A percentile compares a stretch with the other conserved stretches of the same genome.
Evolutionary conservation across 2,888 invertebrate genomes (phyloP).

Genomic region (Nymphalis urticae): DNA sequence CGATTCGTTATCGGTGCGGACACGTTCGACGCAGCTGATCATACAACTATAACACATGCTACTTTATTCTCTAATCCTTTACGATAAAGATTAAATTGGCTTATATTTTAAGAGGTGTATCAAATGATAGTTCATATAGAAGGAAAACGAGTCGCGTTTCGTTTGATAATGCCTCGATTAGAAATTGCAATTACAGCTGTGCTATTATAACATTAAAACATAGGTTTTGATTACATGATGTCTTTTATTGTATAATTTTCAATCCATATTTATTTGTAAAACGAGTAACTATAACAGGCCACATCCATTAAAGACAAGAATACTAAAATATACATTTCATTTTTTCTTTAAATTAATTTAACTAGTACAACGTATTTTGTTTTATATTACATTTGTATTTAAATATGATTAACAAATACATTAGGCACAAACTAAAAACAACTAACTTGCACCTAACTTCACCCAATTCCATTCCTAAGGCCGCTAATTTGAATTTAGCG

Average conservation of each 20-base stretch:
- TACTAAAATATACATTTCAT: no score
- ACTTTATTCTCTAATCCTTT: slow-evolving; percentile 11
- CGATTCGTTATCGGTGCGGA: slow-evolving; percentile 47
- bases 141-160: slow-evolving; percentile 33
- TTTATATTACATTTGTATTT: neutral
- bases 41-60: slow-evolving; percentile 30
- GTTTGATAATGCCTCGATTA: slow-evolving; percentile 40
- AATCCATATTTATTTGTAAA: no score
- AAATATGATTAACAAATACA: neutral
- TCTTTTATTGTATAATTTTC: no score
- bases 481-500: slow-evolving; percentile 8
- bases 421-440: neutral
- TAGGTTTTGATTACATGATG: neutral
- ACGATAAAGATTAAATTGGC: slow-evolving; percentile 3
- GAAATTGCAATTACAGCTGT: slow-evolving; percentile 43
- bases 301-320: no score
- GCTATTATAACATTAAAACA: slow-evolving; percentile 11
- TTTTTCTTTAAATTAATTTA: no score
- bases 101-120: slow-evolving; percentile 7
- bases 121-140: slow-evolving; percentile 27
- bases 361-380: no score
- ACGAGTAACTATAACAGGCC: no score
- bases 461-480: neutral
- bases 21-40: slow-evolving; percentile 43
- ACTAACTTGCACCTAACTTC: neutral